Base-by-base conservation (phyloP, 2,113 vertebrate species). In the Tragulus kanchil region DNA sequence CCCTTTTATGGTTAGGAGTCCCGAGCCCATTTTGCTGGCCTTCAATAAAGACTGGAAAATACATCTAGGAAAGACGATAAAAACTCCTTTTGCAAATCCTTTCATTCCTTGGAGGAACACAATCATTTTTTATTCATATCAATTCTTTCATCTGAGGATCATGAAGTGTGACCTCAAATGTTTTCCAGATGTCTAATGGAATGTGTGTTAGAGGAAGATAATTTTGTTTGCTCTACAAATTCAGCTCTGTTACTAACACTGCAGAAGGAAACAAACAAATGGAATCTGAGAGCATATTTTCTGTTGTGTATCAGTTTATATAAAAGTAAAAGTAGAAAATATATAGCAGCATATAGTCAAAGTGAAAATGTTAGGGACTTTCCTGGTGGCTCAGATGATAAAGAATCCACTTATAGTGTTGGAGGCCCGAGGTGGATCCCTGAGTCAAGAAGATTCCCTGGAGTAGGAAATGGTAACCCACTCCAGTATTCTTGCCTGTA, bases 171-270 rank as follows among this genome's bases (percentile, higher is more conserved):
- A 95, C 94, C 65, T 87, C 54, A 87, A 85, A 95, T 90, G 42
- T 25, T 87, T 94, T 96, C 95, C 95, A 96, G 94, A 86, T 96
- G 96, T 77, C 71, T 78, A 84, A 82, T 56, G 85, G 95, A 96
- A 96, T 88, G 67, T 91, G 83, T 86, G 26, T 56, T 95, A 79
- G 69, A 95, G 48, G 28, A 54, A 93, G 87, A 91, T 59, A 26
- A 90, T 94, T 96, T 91, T 87, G 77, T 95, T 96, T 93, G 59
- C 59, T 91, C 56, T 36, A 87, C 48, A 92, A 85, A 69, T 90
- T 71, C n/a, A 86, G 45, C 59, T 93, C n/a, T 85, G 15, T 85
- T 94, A 75, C 48, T 87, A 91, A 88, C 8, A 62, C 52, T 67
- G 42, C 17, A 95, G 73, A 87, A 78, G 42, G 50, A 97, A 89